Conservation (phyloP, 2,113 vertebrate genomes). For the Pseudopipra pipra region DNA sequence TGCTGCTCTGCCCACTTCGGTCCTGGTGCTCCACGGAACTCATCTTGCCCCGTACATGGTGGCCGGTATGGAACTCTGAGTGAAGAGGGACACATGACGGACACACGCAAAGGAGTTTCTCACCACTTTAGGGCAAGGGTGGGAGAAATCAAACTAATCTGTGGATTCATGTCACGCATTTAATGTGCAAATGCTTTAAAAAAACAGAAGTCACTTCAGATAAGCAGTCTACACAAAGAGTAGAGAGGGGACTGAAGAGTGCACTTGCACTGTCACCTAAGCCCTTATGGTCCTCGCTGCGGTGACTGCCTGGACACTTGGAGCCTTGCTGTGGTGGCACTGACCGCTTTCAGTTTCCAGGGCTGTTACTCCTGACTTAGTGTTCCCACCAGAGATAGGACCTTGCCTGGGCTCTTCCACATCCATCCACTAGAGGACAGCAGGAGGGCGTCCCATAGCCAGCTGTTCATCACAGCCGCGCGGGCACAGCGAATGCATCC, state of each 20-base stretch:
- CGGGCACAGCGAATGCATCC: rapidly evolving
- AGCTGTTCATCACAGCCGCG: rapidly evolving
- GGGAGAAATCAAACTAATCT: background rate
- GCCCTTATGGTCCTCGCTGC: rapidly evolving
- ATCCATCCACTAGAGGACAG: background rate
- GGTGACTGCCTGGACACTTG: background rate
- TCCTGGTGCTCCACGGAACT: background rate
- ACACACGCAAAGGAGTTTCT: background rate
- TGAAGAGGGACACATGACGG: background rate
- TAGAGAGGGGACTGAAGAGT: background rate
- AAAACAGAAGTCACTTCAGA: background rate
- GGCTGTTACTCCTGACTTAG: rapidly evolving
- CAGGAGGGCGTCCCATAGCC: rapidly evolving
- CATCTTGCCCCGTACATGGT: rapidly evolving
- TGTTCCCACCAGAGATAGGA: rapidly evolving
- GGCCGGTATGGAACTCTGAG: rapidly evolving
- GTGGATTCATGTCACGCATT: background rate
- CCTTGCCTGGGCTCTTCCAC: background rate
- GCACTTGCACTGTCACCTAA: rapidly evolving
- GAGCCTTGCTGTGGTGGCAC: background rate
- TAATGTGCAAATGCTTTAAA: background rate
- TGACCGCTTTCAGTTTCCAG: background rate
- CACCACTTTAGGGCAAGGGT: background rate
- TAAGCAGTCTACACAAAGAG: rapidly evolving
- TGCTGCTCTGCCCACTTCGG: background rate